Evolutionary conservation across 2,797 vertebrate genomes (phyloP).

Genomic region (Morelia viridis): DNA sequence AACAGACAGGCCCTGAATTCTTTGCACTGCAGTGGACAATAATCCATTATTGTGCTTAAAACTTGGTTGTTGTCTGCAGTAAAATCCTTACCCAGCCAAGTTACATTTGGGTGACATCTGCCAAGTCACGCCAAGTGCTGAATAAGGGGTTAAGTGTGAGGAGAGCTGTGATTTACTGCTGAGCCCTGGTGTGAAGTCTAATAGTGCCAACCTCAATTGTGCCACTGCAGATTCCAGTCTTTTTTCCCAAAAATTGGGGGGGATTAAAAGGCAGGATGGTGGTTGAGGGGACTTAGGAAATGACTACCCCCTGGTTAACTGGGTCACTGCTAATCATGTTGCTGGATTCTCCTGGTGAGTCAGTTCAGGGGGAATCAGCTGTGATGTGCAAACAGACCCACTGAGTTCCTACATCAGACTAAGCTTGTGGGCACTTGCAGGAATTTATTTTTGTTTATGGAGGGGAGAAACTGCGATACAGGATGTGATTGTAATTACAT

Average conservation of each 20-base stretch:
- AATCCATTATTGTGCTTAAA: neutral
- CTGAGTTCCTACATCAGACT: neutral
- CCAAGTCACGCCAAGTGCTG: neutral
- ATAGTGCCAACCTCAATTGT: neutral
- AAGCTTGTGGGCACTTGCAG: neutral
- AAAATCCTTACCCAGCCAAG: neutral
- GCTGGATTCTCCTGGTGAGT: neutral
- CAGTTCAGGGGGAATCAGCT: neutral
- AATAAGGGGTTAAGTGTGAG: neutral
- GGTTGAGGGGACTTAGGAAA: neutral
- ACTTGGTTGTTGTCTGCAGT: neutral
- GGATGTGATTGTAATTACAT: neutral
- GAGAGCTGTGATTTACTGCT: neutral
- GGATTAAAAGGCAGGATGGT: neutral
- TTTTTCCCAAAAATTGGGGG: neutral
- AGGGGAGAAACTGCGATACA: neutral
- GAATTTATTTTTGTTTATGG: neutral
- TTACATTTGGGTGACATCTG: neutral
- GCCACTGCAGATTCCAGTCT: neutral
- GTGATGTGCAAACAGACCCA: neutral
- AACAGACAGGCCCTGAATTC: neutral
- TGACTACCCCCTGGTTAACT: neutral
- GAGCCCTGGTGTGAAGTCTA: neutral
- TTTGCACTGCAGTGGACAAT: neutral
- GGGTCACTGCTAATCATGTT: neutral